Evolutionary conservation across 2,113 vertebrate genomes (phyloP).

Genomic region (Brachyhypopomus gauderio): DNA sequence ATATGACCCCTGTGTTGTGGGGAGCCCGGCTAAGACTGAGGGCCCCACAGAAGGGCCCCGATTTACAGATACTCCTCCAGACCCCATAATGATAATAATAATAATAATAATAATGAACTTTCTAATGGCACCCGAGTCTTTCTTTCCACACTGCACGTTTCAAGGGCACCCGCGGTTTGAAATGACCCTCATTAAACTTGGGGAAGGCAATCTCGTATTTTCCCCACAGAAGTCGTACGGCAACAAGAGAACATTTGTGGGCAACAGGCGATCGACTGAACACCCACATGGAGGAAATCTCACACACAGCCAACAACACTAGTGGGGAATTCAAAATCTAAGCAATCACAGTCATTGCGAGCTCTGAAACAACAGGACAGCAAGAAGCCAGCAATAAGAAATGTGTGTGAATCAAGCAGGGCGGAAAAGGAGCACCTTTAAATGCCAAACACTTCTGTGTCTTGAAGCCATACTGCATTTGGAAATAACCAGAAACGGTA

Average conservation of each 20-base stretch:
- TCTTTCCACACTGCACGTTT: background rate
- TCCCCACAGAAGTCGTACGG: background rate
- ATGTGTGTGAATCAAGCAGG: background rate
- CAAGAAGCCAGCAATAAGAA: background rate
- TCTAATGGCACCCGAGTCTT: slow-evolving; percentile 12
- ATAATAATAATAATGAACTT: background rate
- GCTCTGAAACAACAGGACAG: background rate
- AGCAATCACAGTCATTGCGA: background rate
- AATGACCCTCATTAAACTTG: slow-evolving; percentile 21
- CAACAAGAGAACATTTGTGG: slow-evolving; percentile 8
- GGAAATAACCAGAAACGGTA: background rate
- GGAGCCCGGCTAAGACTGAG: too few species aligned
- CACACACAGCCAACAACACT: background rate
- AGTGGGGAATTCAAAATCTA: background rate
- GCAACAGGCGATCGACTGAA: background rate
- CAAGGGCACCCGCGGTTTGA: slow-evolving; percentile 6
- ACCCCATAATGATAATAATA: background rate
- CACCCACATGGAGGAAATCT: background rate
- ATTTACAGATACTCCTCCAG: background rate
- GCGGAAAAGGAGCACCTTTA: background rate
- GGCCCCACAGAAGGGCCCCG: background rate
- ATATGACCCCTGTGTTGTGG: background rate
- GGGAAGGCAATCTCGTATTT: background rate
- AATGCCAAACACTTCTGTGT: slow-evolving; percentile 1
- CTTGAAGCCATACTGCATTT: background rate